A percentile compares a stretch with the other conserved stretches of the same genome.
Evolutionary conservation across 1,140 invertebrate species (phyloP).

Genomic region (Drosophila murphyi): DNA sequence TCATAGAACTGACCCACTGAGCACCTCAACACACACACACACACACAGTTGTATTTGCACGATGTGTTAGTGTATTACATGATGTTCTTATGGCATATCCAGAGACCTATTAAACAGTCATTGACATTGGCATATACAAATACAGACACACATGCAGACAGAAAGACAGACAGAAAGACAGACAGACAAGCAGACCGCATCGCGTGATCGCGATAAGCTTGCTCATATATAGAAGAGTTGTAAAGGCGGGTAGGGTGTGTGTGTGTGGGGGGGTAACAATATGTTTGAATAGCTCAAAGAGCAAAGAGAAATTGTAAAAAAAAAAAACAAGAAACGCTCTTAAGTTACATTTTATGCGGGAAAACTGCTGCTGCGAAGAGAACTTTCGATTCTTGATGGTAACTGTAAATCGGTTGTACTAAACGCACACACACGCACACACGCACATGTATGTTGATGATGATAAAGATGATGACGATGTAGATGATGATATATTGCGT

Average conservation of each 20-base stretch:
- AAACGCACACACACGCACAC: neutral
- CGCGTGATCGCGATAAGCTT: constrained; percentile 47
- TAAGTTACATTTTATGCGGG: neutral
- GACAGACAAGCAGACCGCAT: constrained; percentile 2
- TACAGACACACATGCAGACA: constrained; percentile 4
- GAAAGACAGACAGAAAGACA: neutral
- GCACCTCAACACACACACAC: constrained; percentile 7
- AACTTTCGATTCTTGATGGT: no score
- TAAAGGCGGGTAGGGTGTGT: neutral
- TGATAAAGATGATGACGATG: constrained; percentile 1
- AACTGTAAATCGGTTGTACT: neutral
- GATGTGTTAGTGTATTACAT: neutral
- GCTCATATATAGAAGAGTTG: neutral
- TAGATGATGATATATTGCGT: neutral
- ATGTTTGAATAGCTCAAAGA: constrained; percentile 12
- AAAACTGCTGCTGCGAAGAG: neutral
- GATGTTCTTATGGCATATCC: constrained; percentile 28
- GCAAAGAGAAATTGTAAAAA: neutral
- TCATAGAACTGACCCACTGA: constrained; percentile 48
- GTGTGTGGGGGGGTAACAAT: neutral
- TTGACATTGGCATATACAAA: constrained; percentile 40
- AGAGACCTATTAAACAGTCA: constrained; percentile 24
- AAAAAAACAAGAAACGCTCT: neutral
- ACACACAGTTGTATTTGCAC: neutral
- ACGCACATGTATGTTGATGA: no score